Percentiles rank a stretch among this genome's conserved stretches.
These are phyloP conservation scores for Macrobrachium nipponense DNA, from an alignment of 1,140 invertebrate genomes.

Conservation along the genomic window DNA sequence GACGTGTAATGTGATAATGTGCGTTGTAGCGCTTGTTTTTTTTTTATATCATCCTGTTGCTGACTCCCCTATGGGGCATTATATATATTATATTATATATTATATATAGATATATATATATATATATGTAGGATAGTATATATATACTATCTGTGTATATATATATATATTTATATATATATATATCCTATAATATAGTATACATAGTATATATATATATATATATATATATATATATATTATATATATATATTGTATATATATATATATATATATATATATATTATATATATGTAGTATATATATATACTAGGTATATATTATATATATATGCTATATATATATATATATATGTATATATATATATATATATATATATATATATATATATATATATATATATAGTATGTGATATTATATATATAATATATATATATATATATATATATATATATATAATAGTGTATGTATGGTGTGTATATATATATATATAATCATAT, in stretches of 20 bases:
- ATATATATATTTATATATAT: constrained; percentile 8
- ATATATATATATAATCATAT: constrained; percentile 1
- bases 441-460: background rate
- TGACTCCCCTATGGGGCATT: background rate
- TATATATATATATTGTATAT: constrained; percentile 13
- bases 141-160: too few relatives aligned
- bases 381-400: constrained; percentile 3
- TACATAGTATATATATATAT: background rate
- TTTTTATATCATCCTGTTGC: too few relatives aligned
- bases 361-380: constrained; percentile 15
- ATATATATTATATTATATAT: constrained; percentile 15
- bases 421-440: constrained; percentile 5
- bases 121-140: too few relatives aligned
- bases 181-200: too few relatives aligned
- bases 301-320: constrained; percentile 8
- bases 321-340: constrained; percentile 2
- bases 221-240: constrained; percentile 5
- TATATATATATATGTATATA: constrained; percentile 9
- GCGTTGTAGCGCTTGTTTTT: too few relatives aligned
- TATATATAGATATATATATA: constrained; percentile 2
- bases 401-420: constrained; percentile 13
- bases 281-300: constrained; percentile 8
- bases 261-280: constrained; percentile 14
- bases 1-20: too few relatives aligned
- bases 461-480: background rate